Base-by-base conservation (phyloP, 2,888 invertebrate species). In the Parnassius orleans region DNA sequence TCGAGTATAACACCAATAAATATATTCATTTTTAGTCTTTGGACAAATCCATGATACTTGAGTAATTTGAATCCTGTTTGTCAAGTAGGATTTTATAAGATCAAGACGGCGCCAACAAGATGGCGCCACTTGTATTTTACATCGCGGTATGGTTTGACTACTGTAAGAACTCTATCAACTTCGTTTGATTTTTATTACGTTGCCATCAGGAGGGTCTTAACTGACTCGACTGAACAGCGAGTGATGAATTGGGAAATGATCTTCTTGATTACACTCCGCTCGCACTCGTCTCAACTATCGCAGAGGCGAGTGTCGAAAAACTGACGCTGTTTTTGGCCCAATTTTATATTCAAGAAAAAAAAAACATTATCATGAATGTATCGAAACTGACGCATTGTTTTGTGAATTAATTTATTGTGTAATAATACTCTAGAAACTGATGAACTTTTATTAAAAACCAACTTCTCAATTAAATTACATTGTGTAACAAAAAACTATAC, bases 211-310 rank as follows among this genome's bases (percentile, higher is more conserved):
- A 79, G 80, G 89, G 89, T 90, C 88, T 87, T 88, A 90, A 89
- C 90, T 90, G 89, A 90, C 90, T 90, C 88, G 89, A 90, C 89
- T 90, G 89, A 90, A 90, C 90, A 89, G 90, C 84, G 90, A 76
- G 71, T 91, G 90, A 90, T 90, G 90, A 88, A 3, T 11, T 55
- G 3, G 84, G 84, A 84, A 59, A 84, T 84, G 84, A 84, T 80
- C 64, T 57, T 12, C 2, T 41, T 85, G 84, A 85, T 85, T 85
- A 81, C 53, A 75, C 7, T 69, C 80, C 84, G 80, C 83, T 86
- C 84, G 72, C 75, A 63, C 72, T 71, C 57, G 70, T 60, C 75
- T 86, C 84, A 84, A 78, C 85, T 86, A 84, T 86, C 85, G 85
- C 85, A 84, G 85, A 84, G 79, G 54, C 69, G 57, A 67, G 69